phyloP scores from a whole-genome alignment of 2,797 vertebrate species.

The Mus caroli region DNA sequence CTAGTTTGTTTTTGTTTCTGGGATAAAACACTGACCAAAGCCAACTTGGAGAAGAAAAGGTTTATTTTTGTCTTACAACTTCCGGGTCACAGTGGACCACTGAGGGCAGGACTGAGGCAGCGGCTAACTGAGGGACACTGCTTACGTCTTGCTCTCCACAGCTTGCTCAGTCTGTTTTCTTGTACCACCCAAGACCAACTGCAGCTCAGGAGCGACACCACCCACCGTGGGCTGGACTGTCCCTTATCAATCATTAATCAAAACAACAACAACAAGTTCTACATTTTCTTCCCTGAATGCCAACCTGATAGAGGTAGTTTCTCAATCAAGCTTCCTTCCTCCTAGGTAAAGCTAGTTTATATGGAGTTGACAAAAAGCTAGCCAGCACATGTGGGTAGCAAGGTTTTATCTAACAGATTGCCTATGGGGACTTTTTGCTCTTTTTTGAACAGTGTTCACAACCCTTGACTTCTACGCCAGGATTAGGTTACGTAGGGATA shows the following conservation, averaged over 20 bases:
- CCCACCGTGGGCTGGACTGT: neutral
- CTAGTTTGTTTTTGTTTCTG: neutral
- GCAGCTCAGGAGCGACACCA: neutral
- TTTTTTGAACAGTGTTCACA: neutral
- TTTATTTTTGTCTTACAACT: neutral
- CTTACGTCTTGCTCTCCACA: neutral
- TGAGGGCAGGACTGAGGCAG: neutral
- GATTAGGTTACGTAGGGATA: conserved; percentile 8
- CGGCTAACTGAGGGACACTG: too few relatives aligned
- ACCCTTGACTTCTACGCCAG: conserved; percentile 39
- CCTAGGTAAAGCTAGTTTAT: neutral
- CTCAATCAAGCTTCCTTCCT: neutral
- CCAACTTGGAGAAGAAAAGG: neutral
- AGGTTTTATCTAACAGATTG: conserved; percentile 48
- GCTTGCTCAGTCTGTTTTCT: neutral
- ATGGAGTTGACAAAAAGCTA: neutral
- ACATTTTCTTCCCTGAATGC: neutral
- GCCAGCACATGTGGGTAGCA: neutral
- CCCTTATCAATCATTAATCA: neutral
- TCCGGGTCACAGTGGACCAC: neutral
- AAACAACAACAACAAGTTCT: neutral
- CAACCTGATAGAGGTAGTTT: neutral
- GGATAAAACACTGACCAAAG: neutral
- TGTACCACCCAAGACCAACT: too few relatives aligned
- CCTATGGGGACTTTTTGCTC: neutral